Conservation (phyloP, 2,113 vertebrate species). For the Brevimyrus niger region DNA sequence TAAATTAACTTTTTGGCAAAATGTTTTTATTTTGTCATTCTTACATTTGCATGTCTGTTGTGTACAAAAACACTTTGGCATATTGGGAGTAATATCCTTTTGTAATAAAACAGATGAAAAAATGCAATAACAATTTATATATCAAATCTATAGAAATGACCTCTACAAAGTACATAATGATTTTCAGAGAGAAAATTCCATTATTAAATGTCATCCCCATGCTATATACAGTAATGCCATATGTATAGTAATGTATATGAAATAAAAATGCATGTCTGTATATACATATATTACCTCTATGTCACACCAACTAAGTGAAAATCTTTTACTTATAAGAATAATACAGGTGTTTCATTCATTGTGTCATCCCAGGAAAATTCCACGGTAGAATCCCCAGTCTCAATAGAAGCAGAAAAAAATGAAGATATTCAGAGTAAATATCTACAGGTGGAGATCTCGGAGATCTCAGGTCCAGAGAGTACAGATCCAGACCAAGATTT, state of each 20-base stretch:
- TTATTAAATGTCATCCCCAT: background rate
- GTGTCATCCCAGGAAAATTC: background rate
- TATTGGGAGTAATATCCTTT: background rate
- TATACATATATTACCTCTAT: background rate
- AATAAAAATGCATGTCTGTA: background rate
- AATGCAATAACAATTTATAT: background rate
- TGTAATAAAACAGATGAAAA: background rate
- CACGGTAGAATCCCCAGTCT: background rate
- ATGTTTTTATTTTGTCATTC: background rate
- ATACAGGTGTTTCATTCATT: background rate
- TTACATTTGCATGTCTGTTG: background rate
- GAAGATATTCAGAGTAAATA: background rate
- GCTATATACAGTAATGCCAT: background rate
- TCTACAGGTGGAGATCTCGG: no score
- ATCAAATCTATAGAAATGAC: background rate
- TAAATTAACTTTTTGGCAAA: background rate
- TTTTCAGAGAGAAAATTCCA: background rate
- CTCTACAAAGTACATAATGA: background rate
- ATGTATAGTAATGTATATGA: background rate
- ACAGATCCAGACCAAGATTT: no score
- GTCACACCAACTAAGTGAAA: background rate
- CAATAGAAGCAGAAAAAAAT: background rate
- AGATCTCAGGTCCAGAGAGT: no score
- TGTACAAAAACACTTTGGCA: background rate
- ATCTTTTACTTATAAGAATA: background rate